Conservation (phyloP, 2,797 vertebrate genomes). For the Crenuchus spilurus region DNA sequence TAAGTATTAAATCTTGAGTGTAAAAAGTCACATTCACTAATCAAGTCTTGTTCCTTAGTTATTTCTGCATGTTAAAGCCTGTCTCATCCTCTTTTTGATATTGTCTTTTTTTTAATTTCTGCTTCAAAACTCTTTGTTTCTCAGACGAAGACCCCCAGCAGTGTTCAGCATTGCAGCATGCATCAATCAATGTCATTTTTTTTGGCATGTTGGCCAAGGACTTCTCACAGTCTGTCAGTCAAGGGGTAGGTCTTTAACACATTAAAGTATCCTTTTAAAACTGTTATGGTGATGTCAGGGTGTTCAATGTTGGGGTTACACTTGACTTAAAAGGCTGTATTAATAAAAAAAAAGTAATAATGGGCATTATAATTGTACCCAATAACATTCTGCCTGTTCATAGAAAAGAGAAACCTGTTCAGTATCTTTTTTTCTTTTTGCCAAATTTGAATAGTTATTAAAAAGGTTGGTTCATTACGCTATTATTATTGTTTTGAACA, state of each 20-base stretch:
- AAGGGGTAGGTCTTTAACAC: constrained; percentile 64
- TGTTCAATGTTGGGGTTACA: constrained; percentile 6
- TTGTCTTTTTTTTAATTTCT: constrained; percentile 9
- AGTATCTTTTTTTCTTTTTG: background rate
- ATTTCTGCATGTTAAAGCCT: background rate
- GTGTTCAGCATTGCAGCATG: constrained; percentile 36
- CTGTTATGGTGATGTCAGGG: constrained; percentile 4
- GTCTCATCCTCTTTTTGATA: background rate
- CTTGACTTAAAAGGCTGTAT: constrained; percentile 10
- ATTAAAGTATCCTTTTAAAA: constrained; percentile 29
- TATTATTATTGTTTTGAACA: constrained; percentile 10
- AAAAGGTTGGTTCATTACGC: background rate
- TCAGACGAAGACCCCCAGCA: constrained; percentile 64
- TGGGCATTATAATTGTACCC: background rate
- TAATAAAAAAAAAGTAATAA: constrained; percentile 9
- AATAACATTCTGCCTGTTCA: background rate
- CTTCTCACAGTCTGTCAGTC: constrained; percentile 66
- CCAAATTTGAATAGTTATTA: background rate
- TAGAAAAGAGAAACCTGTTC: background rate
- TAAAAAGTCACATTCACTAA: background rate
- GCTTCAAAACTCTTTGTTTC: constrained; percentile 41
- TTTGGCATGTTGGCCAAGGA: constrained; percentile 70
- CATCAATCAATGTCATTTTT: constrained; percentile 70
- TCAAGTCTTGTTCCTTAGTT: background rate
- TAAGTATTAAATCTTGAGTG: background rate